Base-by-base conservation (phyloP, 1,140 invertebrate genomes). In the Oryctes rhinoceros region DNA sequence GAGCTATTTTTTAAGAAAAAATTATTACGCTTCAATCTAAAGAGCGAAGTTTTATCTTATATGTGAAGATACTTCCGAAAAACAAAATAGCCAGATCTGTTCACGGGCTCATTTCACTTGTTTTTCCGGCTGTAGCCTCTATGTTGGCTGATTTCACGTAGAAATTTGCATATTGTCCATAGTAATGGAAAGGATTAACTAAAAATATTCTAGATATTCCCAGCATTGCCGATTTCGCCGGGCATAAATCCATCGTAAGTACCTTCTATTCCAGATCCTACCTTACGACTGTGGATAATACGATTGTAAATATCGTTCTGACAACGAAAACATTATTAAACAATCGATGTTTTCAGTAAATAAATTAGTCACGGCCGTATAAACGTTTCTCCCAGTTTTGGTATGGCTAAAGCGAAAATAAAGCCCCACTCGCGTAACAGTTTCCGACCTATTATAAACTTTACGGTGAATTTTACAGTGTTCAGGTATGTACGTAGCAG, bases 391-490 rank as follows among this genome's bases (percentile, higher is more conserved):
- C 65, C 65, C 65, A 67, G 65, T 35, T 67, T 67, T 35, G 65
- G 65, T 67, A 18, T 67, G 11, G 18, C 65, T 67, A 67, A 67
- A 67, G 65, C 35, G 18, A 67, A 67, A 24, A 18, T 67, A 24
- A 67, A 67, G n/a, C 30, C 30, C 20, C 30, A 13, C 65, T 13
- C 18, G 65, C 30, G 35, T 24, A 35, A 76, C 35, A 76, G 35
- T 47, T 76, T 76, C 44, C 35, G n/a, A 47, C 30, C 35, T 9
- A 76, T 48, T 20, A 76, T 39, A 76, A 67, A 76, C 10, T 76
- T 76, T 76, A 76, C 74, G 74, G 74, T 76, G 35, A 76, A 76
- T 76, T 76, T 76, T 76, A 76, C 74, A 76, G 44, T 35, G n/a
- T 76, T 48, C 74, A 76, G 74, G 74, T 76, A 76, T 24, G 10